Percentiles rank a stretch among this genome's conserved stretches.
Conservation (phyloP, 2,113 vertebrate genomes). For the Physeter macrocephalus region DNA sequence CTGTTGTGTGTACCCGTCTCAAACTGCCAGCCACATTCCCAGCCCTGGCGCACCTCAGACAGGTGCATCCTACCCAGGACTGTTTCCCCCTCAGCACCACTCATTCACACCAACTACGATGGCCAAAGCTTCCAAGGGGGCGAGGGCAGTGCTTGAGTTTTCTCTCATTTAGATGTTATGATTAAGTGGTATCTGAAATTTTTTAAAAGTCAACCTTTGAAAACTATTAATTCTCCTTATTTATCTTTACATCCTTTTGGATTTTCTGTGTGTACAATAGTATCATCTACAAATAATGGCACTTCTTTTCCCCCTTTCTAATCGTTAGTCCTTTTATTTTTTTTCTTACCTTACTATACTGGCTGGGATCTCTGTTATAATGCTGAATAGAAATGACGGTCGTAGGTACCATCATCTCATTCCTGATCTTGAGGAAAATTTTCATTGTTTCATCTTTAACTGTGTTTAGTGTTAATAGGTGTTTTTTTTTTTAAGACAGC, state of each 20-base stretch:
- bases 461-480: neutral
- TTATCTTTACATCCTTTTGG: neutral
- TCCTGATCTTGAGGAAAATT: neutral
- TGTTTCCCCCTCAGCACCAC: neutral
- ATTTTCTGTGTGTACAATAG: neutral
- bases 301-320: neutral
- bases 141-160: neutral
- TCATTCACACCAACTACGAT: rapidly evolving
- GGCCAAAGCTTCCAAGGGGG: neutral
- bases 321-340: neutral
- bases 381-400: neutral
- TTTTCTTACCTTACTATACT: neutral
- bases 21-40: too few species aligned
- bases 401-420: neutral
- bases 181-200: neutral
- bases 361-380: neutral
- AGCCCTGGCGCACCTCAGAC: neutral
- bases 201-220: neutral
- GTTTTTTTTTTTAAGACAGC: neutral
- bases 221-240: neutral
- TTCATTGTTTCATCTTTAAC: neutral
- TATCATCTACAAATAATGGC: neutral
- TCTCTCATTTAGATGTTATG: too few species aligned
- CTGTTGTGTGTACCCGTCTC: neutral
- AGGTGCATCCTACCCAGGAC: neutral